A percentile compares a stretch with the other conserved stretches of the same genome.
These are phyloP conservation scores for Sebastes trivittatus DNA, from an alignment of 2,797 vertebrate species.

Conservation along the genomic window DNA sequence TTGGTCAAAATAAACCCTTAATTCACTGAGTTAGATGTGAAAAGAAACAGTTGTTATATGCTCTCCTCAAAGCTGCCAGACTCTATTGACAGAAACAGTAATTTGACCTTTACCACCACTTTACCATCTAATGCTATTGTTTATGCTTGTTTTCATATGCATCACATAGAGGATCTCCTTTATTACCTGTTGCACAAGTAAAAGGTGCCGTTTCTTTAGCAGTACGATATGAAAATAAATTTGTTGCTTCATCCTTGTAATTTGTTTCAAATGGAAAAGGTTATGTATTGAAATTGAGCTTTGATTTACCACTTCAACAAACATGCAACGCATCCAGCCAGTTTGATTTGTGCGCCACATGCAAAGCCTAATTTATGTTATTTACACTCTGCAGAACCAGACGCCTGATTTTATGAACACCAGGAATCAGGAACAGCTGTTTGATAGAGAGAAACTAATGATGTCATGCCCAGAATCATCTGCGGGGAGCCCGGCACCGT, in stretches of 20 bases:
- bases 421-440: conserved; percentile 74
- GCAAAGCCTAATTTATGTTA: conserved; percentile 53
- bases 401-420: conserved; percentile 51
- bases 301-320: conserved; percentile 42
- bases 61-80: too few relatives aligned
- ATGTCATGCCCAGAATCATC: conserved; percentile 76
- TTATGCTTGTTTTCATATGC: background rate
- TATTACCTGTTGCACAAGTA: background rate
- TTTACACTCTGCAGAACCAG: conserved; percentile 59
- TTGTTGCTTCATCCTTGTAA: conserved; percentile 5
- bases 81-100: too few relatives aligned
- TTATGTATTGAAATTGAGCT: background rate
- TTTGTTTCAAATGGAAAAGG: conserved; percentile 11
- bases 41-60: too few relatives aligned
- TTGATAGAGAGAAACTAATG: conserved; percentile 78
- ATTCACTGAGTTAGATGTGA: too few relatives aligned
- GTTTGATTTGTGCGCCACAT: conserved; percentile 27
- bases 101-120: too few relatives aligned
- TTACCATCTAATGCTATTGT: background rate
- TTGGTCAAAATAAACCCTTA: rapidly evolving
- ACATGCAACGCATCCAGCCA: conserved; percentile 10
- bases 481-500: conserved; percentile 62
- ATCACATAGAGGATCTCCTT: background rate
- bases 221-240: background rate
- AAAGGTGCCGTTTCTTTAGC: background rate